A percentile compares a stretch with the other conserved stretches of the same genome.
Evolutionary conservation across 2,113 vertebrate species (phyloP).

Genomic region (Fregata magnificens): DNA sequence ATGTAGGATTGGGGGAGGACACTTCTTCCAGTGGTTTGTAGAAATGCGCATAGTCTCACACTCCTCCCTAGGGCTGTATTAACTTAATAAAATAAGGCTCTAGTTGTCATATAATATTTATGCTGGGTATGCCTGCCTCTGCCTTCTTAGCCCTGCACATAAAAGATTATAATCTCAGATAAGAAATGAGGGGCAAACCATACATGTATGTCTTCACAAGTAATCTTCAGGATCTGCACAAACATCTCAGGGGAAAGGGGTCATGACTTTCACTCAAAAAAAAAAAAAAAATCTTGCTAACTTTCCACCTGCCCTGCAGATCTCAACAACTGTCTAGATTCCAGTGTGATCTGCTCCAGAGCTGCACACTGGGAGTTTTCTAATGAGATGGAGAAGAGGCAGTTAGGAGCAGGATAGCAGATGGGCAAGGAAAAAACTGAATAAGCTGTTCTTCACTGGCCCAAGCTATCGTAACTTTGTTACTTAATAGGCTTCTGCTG

Average conservation of each 20-base stretch:
- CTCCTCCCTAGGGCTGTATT: background rate
- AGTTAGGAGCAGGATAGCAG: background rate
- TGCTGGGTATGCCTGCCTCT: background rate
- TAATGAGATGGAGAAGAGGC: background rate
- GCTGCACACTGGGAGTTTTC: background rate
- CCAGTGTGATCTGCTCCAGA: background rate
- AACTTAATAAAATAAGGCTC: background rate
- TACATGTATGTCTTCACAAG: fast-evolving
- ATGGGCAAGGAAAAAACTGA: background rate
- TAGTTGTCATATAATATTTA: background rate
- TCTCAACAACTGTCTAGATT: background rate
- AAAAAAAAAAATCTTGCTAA: background rate
- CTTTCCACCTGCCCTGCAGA: background rate
- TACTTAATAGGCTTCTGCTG: background rate
- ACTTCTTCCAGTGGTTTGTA: background rate
- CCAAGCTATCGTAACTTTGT: background rate
- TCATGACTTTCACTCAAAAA: background rate
- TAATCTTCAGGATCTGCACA: background rate
- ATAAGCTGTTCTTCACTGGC: background rate
- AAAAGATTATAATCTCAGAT: background rate
- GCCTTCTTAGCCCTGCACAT: fast-evolving
- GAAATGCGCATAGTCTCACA: background rate
- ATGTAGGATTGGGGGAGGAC: background rate
- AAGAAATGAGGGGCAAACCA: background rate
- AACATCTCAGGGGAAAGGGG: background rate